Conservation (phyloP, 2,113 vertebrate genomes). For the Arizona elegans region DNA sequence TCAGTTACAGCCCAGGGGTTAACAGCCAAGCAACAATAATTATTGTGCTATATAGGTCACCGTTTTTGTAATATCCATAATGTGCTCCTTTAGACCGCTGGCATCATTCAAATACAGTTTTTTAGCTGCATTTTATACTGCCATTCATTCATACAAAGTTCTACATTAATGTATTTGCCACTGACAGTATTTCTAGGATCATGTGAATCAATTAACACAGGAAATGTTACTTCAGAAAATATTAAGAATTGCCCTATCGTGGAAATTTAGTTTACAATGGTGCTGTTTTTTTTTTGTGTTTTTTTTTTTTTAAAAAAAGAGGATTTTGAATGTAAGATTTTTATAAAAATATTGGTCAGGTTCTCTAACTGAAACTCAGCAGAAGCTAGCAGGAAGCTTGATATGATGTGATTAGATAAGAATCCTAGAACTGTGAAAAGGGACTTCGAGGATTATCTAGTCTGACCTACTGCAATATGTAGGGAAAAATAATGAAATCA, state of each 20-base stretch:
- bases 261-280: not conserved
- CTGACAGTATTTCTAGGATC: not conserved
- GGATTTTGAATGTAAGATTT: not conserved
- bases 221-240: not conserved
- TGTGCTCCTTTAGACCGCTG: not conserved
- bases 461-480: not conserved
- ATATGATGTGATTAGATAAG: not conserved
- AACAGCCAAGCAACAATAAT: conserved; percentile 36
- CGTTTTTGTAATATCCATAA: conserved; percentile 12
- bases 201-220: not conserved
- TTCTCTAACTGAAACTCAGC: not conserved
- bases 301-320: not conserved
- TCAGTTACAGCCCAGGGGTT: conserved; percentile 33
- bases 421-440: not conserved
- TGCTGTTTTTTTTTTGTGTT: not conserved
- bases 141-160: not conserved
- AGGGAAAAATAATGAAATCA: not conserved
- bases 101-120: not conserved
- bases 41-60: conserved; percentile 38
- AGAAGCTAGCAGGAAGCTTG: not conserved
- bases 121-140: conserved; percentile 11
- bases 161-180: not conserved
- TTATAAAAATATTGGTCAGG: not conserved
- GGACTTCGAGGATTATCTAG: not conserved
- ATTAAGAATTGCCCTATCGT: not conserved